Evolutionary conservation across 2,888 invertebrate species (phyloP).

Genomic region (Microchrysa polita): DNA sequence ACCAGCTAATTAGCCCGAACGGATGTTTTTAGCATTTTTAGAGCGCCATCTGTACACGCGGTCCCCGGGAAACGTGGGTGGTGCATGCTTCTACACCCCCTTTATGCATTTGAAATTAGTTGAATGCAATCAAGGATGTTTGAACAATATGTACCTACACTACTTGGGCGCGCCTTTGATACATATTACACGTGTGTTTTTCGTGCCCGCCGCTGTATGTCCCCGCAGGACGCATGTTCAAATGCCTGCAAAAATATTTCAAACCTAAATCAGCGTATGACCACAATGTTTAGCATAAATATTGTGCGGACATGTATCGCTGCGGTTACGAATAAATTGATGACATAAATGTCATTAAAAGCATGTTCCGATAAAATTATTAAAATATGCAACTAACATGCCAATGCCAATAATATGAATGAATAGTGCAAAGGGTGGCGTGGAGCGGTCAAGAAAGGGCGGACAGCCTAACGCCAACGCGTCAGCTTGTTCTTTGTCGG

Average conservation of each 20-base stretch:
- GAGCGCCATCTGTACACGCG: background rate
- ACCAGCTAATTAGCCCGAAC: conserved; percentile 28
- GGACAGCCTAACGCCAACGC: too few relatives aligned
- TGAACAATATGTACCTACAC: too few relatives aligned
- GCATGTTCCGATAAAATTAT: conserved; percentile 50
- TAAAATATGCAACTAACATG: conserved; percentile 40
- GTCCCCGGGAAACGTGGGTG: background rate
- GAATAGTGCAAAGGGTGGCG: too few relatives aligned
- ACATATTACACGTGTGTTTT: too few relatives aligned
- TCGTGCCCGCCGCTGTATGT: background rate
- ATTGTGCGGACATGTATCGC: conserved; percentile 53
- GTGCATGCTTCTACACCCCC: background rate
- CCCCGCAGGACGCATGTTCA: conserved; percentile 52
- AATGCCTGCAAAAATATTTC: conserved; percentile 48
- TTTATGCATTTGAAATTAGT: background rate
- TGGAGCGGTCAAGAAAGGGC: background rate
- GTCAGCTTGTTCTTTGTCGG: background rate
- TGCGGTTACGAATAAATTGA: conserved; percentile 53
- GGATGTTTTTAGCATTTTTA: conserved; percentile 29
- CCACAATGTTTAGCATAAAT: conserved; percentile 55
- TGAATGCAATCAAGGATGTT: too few relatives aligned
- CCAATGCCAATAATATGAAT: too few relatives aligned
- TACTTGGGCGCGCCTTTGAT: too few relatives aligned
- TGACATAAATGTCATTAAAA: conserved; percentile 52
- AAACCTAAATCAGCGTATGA: conserved; percentile 52